These are phyloP conservation scores for Drosophila kambysellisi DNA, from an alignment of 2,888 invertebrate genomes.

Conservation along the genomic window DNA sequence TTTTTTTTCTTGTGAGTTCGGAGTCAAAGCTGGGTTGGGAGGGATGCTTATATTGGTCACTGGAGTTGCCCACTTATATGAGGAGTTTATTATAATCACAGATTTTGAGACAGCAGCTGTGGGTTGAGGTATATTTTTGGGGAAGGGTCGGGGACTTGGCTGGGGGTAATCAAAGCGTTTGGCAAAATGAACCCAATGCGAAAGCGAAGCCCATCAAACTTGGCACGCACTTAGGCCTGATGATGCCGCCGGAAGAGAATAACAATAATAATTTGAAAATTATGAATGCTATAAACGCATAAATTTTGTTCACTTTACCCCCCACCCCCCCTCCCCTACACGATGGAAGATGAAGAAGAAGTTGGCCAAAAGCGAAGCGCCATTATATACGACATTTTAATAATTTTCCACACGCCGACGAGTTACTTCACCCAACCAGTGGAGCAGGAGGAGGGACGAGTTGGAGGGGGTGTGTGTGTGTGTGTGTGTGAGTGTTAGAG, in stretches of 20 bases:
- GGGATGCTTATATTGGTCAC: conserved; percentile 44
- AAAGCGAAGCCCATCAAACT: conserved; percentile 45
- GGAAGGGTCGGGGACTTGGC: neutral
- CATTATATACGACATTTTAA: conserved; percentile 81
- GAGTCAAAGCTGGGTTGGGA: conserved; percentile 2
- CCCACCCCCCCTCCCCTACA: neutral
- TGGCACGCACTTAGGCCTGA: conserved; percentile 71
- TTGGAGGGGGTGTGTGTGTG: neutral
- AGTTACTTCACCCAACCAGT: conserved; percentile 32
- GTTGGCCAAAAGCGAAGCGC: conserved; percentile 51
- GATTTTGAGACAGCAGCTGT: conserved; percentile 16
- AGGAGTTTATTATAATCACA: conserved; percentile 33
- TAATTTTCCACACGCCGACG: conserved; percentile 76
- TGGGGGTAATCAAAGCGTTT: conserved; percentile 52
- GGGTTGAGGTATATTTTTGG: neutral
- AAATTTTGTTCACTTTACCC: conserved; percentile 61
- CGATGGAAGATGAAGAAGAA: conserved; percentile 16
- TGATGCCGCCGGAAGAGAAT: conserved; percentile 64
- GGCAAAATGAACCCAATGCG: conserved; percentile 31
- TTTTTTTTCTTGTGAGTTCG: too few relatives aligned
- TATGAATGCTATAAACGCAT: conserved; percentile 79
- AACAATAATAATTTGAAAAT: conserved; percentile 80
- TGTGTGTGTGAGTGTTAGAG: neutral
- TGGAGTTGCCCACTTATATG: conserved; percentile 48
- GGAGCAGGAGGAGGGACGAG: neutral